These are phyloP conservation scores for Melospiza georgiana DNA, from an alignment of 2,113 vertebrate species.

Conservation along the genomic window DNA sequence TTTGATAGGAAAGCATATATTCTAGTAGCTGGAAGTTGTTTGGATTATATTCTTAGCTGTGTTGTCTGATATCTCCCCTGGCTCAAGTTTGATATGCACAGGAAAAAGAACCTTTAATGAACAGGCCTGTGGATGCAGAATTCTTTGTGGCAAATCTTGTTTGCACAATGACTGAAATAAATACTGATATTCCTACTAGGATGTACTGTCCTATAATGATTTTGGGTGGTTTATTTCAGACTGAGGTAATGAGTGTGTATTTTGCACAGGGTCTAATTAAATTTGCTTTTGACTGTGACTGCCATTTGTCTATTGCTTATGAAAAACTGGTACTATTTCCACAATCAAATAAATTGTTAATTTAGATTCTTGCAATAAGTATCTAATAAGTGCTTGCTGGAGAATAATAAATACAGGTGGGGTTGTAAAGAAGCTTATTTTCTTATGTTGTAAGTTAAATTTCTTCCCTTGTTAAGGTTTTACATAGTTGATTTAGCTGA, in stretches of 20 bases:
- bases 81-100: neutral
- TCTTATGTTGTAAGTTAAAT: neutral
- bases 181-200: neutral
- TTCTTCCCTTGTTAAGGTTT: neutral
- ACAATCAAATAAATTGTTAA: neutral
- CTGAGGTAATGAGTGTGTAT: neutral
- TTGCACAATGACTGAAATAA: neutral
- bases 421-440: neutral
- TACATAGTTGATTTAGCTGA: neutral
- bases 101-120: neutral
- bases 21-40: neutral
- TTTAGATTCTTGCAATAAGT: neutral
- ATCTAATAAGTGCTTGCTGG: neutral
- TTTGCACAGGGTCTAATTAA: neutral
- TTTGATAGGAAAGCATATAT: neutral
- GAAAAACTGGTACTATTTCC: neutral
- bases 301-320: neutral
- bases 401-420: neutral
- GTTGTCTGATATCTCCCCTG: neutral
- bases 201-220: neutral
- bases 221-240: neutral
- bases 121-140: neutral
- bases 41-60: neutral
- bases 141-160: neutral
- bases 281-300: neutral